A percentile compares a stretch with the other conserved stretches of the same genome.
Conservation (phyloP, 1,140 invertebrate species). For the Drosophila sturtevanti region DNA sequence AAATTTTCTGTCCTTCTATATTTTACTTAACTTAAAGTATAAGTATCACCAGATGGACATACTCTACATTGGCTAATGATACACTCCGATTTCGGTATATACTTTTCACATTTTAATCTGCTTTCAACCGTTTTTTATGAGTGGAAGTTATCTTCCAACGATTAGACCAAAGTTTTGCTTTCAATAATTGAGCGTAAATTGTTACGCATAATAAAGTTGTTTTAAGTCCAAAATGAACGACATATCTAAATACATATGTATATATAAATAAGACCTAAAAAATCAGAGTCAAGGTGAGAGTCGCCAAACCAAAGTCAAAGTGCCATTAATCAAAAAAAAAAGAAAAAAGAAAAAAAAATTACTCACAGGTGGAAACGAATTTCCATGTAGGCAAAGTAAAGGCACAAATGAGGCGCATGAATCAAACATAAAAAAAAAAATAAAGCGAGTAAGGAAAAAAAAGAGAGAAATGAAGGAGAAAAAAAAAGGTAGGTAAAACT, state of each 20-base stretch:
- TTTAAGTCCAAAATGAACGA: constrained; percentile 58
- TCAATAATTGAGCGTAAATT: constrained; percentile 74
- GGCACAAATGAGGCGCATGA: constrained; percentile 71
- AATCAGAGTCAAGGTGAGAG: constrained; percentile 37
- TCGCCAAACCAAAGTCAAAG: constrained; percentile 45
- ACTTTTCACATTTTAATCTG: too few relatives aligned
- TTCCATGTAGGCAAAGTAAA: constrained; percentile 51
- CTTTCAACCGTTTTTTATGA: too few relatives aligned
- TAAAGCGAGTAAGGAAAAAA: constrained; percentile 19
- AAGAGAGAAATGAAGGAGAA: neutral
- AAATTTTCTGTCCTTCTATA: too few relatives aligned
- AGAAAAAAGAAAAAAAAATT: constrained; percentile 40
- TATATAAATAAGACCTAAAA: neutral
- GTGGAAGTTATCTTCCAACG: too few relatives aligned
- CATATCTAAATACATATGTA: constrained; percentile 24
- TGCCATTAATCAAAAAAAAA: constrained; percentile 63
- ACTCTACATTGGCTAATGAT: too few relatives aligned
- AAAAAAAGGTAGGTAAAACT: constrained; percentile 29
- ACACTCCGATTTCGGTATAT: too few relatives aligned
- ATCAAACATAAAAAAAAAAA: constrained; percentile 53
- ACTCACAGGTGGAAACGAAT: constrained; percentile 30
- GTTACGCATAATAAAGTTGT: constrained; percentile 70
- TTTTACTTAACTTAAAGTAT: too few relatives aligned
- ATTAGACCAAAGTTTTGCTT: constrained; percentile 33
- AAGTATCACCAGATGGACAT: too few relatives aligned